Conservation (phyloP, 2,113 vertebrate species). For the Macrotis lagotis region DNA sequence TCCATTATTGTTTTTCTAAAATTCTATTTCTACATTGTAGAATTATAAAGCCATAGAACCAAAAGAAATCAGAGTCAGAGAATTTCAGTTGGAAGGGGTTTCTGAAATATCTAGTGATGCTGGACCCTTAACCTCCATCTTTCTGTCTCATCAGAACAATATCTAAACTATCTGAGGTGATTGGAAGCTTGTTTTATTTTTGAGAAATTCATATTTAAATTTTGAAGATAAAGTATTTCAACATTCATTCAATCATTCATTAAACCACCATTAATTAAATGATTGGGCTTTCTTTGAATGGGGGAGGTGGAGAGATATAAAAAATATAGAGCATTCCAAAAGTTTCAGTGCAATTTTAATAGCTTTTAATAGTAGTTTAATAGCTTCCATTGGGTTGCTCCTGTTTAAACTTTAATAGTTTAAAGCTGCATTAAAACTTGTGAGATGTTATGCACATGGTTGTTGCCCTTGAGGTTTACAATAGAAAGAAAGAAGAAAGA, state of each 20-base stretch:
- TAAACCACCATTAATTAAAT: background rate
- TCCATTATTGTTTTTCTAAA: background rate
- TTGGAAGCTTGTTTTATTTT: background rate
- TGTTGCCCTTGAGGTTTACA: background rate
- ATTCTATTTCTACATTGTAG: background rate
- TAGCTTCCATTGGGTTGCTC: background rate
- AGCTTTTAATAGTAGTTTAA: background rate
- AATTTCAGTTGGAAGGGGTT: background rate
- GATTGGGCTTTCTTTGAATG: background rate
- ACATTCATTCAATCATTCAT: background rate
- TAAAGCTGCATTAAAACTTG: background rate
- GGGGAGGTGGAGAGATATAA: too few species aligned
- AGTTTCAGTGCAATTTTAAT: background rate
- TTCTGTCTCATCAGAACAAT: background rate
- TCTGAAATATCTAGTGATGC: background rate
- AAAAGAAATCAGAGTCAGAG: background rate
- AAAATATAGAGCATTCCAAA: background rate
- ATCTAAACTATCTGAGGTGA: background rate
- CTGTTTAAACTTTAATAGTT: background rate
- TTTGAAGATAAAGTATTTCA: background rate
- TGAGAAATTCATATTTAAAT: background rate
- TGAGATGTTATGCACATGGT: background rate
- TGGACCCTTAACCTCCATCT: background rate
- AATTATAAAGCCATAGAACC: background rate
- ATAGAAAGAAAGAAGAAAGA: too few species aligned